Base-by-base conservation (phyloP, 2,888 invertebrate species). In the Cynaeus angustus region DNA sequence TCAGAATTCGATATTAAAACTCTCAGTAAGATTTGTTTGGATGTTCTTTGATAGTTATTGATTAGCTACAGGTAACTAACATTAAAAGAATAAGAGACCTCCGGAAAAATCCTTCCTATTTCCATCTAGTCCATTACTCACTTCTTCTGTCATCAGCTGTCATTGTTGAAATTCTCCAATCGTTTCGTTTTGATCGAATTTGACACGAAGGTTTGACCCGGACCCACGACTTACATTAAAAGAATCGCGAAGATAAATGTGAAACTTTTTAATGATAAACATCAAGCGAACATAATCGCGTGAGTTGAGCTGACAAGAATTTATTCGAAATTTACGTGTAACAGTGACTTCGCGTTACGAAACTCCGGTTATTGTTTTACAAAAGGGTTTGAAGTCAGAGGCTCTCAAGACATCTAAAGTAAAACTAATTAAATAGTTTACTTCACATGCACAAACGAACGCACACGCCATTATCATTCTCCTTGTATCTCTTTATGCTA, bases 351-450 rank as follows among this genome's bases (percentile, higher is more conserved):
- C 12, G 21, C 43, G 14, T 21, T 21, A 8, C 13, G 38, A 14
- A 14, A 59, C 56, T 56, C 28, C 41, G 30, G 56, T 56, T 56
- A 56, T 56, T 41, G 56, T 41, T 56, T 56, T 43, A 56, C 56
- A 56, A 56, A 56, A 38, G 33, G 21, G 33, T 62, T 62, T 43
- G 30, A 38, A 62, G 38, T 10, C 33, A 10, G 37, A 10, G 59
- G 13, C 16, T 59, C 37, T 14, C 50, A 62, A 62, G 62, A 50
- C 62, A 62, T 62, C 37, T 30, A 50, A 21, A 21, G 21, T 21
- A 21, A 64, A 64, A 52, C 64, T 64, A 64, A 64, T 64, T 64
- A 64, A 64, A 53, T 53, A 64, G 64, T 64, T 64, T 53, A 33
- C 64, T 64, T 64, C 52, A 53, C 53, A 41, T 52, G 64, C 64